Conservation (phyloP, 2,888 invertebrate species). For the Agrochola macilenta region DNA sequence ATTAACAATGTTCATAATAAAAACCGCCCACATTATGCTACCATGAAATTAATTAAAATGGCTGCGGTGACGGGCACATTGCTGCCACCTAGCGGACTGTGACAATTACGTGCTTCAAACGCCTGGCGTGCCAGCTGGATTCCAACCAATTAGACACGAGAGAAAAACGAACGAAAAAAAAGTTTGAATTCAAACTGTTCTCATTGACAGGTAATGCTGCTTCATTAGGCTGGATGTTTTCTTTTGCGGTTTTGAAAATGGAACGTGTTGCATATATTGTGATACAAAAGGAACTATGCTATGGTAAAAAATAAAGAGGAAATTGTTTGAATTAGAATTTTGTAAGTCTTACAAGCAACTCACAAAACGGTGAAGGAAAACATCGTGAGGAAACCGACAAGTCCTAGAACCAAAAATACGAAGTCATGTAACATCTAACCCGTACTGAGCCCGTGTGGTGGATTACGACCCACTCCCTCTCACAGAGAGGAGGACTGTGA, state of each 20-base stretch:
- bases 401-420: too few species aligned
- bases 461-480: too few species aligned
- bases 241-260: slow-evolving; percentile 15
- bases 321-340: background rate
- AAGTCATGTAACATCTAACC: too few species aligned
- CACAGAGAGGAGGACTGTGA: too few species aligned
- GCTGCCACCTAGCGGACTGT: slow-evolving; percentile 75
- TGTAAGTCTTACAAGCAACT: too few species aligned
- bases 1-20: slow-evolving; percentile 67
- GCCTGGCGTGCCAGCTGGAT: slow-evolving; percentile 72
- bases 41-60: slow-evolving; percentile 81
- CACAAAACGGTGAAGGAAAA: too few species aligned
- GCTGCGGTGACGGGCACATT: slow-evolving; percentile 73
- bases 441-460: too few species aligned
- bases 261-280: background rate
- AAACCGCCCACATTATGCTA: slow-evolving; percentile 69
- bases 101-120: slow-evolving; percentile 75
- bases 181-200: slow-evolving; percentile 53
- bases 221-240: slow-evolving; percentile 37
- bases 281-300: background rate
- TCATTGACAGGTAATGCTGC: slow-evolving; percentile 62
- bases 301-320: background rate
- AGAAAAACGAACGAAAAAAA: slow-evolving; percentile 51
- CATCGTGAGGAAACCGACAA: too few species aligned
- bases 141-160: slow-evolving; percentile 68